phyloP scores from a whole-genome alignment of 2,888 invertebrate species.

The Melanostoma scalare region DNA sequence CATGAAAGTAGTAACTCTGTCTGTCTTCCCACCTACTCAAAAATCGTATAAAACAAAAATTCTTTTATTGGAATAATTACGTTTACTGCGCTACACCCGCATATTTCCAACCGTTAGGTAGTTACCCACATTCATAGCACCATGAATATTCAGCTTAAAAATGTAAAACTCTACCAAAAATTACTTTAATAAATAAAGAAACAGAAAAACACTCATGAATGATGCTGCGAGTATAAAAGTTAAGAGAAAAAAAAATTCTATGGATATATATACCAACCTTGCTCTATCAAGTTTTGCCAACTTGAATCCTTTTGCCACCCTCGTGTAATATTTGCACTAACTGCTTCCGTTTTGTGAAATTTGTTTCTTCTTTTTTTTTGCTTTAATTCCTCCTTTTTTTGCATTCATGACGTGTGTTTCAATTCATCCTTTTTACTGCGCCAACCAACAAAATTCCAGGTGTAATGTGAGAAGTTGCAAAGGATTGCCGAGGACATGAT shows the following conservation, averaged over 20 bases:
- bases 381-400: conserved; percentile 55
- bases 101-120: neutral
- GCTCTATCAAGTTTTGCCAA: neutral
- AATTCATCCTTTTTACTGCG: conserved; percentile 31
- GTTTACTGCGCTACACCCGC: conserved; percentile 43
- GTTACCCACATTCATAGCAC: neutral
- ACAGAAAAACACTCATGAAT: too few relatives aligned
- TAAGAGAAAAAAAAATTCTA: conserved; percentile 33
- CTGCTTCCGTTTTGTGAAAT: conserved; percentile 71
- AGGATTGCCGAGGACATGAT: conserved; percentile 44
- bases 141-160: conserved; percentile 25
- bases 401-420: conserved; percentile 29
- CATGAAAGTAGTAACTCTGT: too few relatives aligned
- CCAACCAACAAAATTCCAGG: conserved; percentile 43
- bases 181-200: neutral
- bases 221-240: conserved; percentile 36
- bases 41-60: conserved; percentile 39
- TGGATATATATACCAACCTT: neutral
- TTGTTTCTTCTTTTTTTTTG: conserved; percentile 10
- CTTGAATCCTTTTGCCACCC: neutral
- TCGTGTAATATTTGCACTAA: conserved; percentile 51
- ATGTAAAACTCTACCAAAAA: conserved; percentile 44
- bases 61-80: conserved; percentile 69
- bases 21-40: neutral
- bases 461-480: conserved; percentile 54